A percentile compares a stretch with the other conserved stretches of the same genome.
Evolutionary conservation across 2,113 vertebrate species (phyloP).

Genomic region (Dascyllus trimaculatus): DNA sequence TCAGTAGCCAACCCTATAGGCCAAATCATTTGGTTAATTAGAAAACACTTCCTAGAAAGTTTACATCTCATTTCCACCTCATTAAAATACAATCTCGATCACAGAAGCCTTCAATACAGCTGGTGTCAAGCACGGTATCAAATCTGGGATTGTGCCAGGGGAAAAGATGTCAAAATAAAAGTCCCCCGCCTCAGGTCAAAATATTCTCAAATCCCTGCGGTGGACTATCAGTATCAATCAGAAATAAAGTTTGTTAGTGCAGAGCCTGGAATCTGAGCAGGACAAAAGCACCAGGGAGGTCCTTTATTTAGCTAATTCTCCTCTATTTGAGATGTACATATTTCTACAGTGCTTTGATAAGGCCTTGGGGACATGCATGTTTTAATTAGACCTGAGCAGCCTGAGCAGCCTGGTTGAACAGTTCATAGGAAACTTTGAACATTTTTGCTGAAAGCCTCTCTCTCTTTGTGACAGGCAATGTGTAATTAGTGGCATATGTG

Average conservation of each 20-base stretch:
- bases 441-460: slow-evolving; percentile 75
- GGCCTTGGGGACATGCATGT: slow-evolving; percentile 78
- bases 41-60: slow-evolving; percentile 70
- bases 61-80: slow-evolving; percentile 77
- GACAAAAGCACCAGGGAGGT: slow-evolving; percentile 78
- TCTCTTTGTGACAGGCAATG: slow-evolving; percentile 80
- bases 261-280: slow-evolving; percentile 63
- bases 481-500: slow-evolving; percentile 83
- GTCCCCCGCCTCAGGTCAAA: slow-evolving; percentile 78
- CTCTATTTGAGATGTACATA: slow-evolving; percentile 80
- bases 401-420: slow-evolving; percentile 73
- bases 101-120: slow-evolving; percentile 62
- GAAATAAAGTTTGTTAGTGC: slow-evolving; percentile 72
- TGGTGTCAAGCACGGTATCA: slow-evolving; percentile 68
- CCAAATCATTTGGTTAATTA: slow-evolving; percentile 78
- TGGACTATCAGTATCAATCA: slow-evolving; percentile 74
- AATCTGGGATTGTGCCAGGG: slow-evolving; percentile 69
- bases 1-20: slow-evolving; percentile 58
- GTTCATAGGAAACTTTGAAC: slow-evolving; percentile 81
- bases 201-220: slow-evolving; percentile 76
- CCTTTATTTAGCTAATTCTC: slow-evolving; percentile 80
- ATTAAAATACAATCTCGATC: slow-evolving; percentile 73
- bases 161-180: slow-evolving; percentile 83
- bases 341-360: slow-evolving; percentile 79
- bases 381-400: slow-evolving; percentile 79